These are phyloP conservation scores for Scaptomyza caliginosa DNA, from an alignment of 2,888 invertebrate genomes.

Conservation along the genomic window DNA sequence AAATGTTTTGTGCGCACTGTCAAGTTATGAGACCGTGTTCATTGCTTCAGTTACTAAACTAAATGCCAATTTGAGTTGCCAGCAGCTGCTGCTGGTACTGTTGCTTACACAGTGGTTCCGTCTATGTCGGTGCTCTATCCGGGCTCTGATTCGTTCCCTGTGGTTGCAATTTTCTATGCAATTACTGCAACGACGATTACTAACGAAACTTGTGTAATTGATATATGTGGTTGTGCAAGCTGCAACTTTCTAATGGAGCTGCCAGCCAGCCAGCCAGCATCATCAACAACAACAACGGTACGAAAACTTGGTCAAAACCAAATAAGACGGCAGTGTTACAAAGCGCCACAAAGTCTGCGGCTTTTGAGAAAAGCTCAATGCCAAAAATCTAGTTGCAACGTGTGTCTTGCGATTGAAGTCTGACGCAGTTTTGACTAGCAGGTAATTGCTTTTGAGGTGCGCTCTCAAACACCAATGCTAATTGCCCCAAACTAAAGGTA, in stretches of 20 bases:
- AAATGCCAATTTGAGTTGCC: slow-evolving; percentile 56
- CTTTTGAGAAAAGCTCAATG: slow-evolving; percentile 11
- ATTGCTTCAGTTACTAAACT: slow-evolving; percentile 34
- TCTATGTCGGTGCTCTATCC: slow-evolving; percentile 1
- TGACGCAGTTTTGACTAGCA: slow-evolving; percentile 44
- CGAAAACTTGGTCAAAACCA: slow-evolving; percentile 28
- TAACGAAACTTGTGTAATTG: slow-evolving; percentile 70
- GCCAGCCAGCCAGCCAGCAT: slow-evolving; percentile 12
- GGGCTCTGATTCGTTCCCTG: slow-evolving; percentile 18
- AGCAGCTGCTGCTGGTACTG: slow-evolving; percentile 7
- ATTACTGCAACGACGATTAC: slow-evolving; percentile 49
- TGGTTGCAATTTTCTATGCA: slow-evolving; percentile 62
- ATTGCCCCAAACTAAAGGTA: not conserved
- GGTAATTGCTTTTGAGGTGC: slow-evolving; percentile 53
- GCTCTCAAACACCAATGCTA: slow-evolving; percentile 15
- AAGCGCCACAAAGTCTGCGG: slow-evolving; percentile 61
- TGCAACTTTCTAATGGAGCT: slow-evolving; percentile 66
- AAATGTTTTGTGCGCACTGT: slow-evolving; percentile 43
- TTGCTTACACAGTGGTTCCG: not conserved
- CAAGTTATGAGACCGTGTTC: slow-evolving; percentile 59
- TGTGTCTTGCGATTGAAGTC: slow-evolving; percentile 24
- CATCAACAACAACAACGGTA: slow-evolving; percentile 20
- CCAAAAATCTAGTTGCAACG: slow-evolving; percentile 18
- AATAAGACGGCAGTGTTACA: slow-evolving; percentile 26
- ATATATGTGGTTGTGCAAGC: slow-evolving; percentile 64